A percentile compares a stretch with the other conserved stretches of the same genome.
These are phyloP conservation scores for Dicroscelio sp. DNA, from an alignment of 2,888 invertebrate genomes.

Conservation along the genomic window DNA sequence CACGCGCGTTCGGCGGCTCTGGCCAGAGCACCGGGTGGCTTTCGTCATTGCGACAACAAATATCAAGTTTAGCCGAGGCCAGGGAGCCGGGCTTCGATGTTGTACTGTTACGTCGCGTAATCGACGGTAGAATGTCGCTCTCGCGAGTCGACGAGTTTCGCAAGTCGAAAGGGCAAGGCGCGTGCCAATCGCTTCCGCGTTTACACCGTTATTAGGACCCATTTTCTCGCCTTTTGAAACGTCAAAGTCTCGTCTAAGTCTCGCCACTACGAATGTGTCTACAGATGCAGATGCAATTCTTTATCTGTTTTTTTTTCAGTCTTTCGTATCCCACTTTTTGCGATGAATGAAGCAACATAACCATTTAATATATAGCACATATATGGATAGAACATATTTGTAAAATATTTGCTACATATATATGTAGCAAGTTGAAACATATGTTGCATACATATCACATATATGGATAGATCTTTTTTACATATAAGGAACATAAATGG, in stretches of 20 bases:
- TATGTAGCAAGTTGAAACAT: too few relatives aligned
- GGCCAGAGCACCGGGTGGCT: constrained; percentile 61
- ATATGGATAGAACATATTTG: too few relatives aligned
- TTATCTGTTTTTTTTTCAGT: too few relatives aligned
- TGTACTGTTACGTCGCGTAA: constrained; percentile 61
- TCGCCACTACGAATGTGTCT: too few relatives aligned
- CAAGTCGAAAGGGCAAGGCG: constrained; percentile 83
- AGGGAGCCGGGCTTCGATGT: constrained; percentile 39
- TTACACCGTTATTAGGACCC: constrained; percentile 83
- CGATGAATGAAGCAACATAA: too few relatives aligned
- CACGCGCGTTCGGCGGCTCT: too few relatives aligned
- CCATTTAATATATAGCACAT: too few relatives aligned
- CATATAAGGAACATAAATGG: too few relatives aligned
- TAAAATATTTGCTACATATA: too few relatives aligned
- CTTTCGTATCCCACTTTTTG: background rate
- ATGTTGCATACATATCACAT: too few relatives aligned
- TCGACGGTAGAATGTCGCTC: constrained; percentile 85
- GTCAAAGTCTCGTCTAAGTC: background rate
- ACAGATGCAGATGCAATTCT: too few relatives aligned
- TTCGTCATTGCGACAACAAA: constrained; percentile 69
- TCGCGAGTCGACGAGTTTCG: constrained; percentile 84
- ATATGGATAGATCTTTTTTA: too few relatives aligned
- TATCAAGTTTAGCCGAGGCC: constrained; percentile 66
- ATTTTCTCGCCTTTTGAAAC: constrained; percentile 36
- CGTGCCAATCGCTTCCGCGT: constrained; percentile 87